phyloP scores from a whole-genome alignment of 2,888 invertebrate species.

The Netelia virgata region DNA sequence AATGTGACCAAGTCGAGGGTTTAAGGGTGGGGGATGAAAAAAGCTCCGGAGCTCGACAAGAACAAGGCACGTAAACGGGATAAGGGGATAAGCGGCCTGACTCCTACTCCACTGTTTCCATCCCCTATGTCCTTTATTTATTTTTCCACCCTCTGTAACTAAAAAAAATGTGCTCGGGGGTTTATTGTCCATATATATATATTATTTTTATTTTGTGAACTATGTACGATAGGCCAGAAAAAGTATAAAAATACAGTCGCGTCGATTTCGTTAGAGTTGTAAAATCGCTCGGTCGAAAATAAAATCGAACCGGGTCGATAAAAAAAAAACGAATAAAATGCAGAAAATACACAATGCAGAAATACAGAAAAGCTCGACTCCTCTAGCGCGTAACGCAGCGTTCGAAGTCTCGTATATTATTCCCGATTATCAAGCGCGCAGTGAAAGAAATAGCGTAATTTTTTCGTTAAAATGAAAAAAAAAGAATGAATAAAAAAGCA shows the following conservation, averaged over 20 bases:
- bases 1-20: slow-evolving; percentile 47
- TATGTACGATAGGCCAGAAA: slow-evolving; percentile 1
- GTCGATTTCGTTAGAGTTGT: slow-evolving; percentile 16
- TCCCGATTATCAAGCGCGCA: not conserved
- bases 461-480: not conserved
- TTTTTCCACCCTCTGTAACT: slow-evolving; percentile 4
- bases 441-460: not conserved
- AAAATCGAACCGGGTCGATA: too few species aligned
- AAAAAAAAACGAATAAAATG: too few species aligned
- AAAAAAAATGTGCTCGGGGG: slow-evolving; percentile 29
- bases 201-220: not conserved
- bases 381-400: not conserved
- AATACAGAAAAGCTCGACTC: not conserved
- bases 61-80: slow-evolving; percentile 68
- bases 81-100: slow-evolving; percentile 67
- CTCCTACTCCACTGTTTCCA: slow-evolving; percentile 30
- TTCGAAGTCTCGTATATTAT: not conserved
- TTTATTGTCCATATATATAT: slow-evolving; percentile 33
- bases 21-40: slow-evolving; percentile 42
- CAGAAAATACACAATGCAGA: too few species aligned
- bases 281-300: not conserved
- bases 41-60: slow-evolving; percentile 43
- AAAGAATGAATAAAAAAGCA: too few species aligned
- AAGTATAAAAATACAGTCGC: slow-evolving; percentile 22
- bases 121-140: slow-evolving; percentile 18